Evolutionary conservation across 2,113 vertebrate genomes (phyloP), one percentile per base, ranked within the genome.

Genomic region (Tychaedon coryphoeus): DNA sequence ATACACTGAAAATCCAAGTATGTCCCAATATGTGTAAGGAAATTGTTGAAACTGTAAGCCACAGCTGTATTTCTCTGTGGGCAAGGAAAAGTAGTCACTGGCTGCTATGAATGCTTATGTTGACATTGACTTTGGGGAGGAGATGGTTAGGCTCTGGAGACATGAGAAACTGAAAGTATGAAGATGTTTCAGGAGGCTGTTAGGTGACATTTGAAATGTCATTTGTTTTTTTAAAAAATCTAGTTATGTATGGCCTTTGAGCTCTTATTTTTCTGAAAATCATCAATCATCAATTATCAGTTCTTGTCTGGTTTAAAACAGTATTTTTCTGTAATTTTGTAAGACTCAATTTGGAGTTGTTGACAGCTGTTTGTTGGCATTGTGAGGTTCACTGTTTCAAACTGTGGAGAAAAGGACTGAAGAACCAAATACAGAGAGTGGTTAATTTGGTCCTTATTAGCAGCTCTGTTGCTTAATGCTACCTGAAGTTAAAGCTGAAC

Each of bases 281-380:
- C 31, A 81, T 70, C 29, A 42, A 0, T 66, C 25, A 20, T 36
- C 29, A 42, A 0, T 66, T 22, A 20, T 36, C 11, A 0, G 0
- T 76, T 78, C 29, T 72, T 72, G 20, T 38, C 26, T 72, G 51
- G 8, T 66, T 73, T 88, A 38, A 83, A 88, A n/a, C 23, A 58
- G 0, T 50, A 2, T 62, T 75, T 76, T 85, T 78, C 29, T 75
- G 0, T 69, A 54, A 9, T 58, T 81, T 67, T 65, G 1, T 31
- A 73, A 91, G 58, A 19, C 10, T 82, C 3, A 3, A 15, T 90
- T 81, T 88, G 47, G 15, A 13, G 3, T 56, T 79, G 26, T 45
- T 95, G 73, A 17, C 24, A 54, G 29, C 18, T 40, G 5, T 36
- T 67, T 67, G 10, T 65, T 92, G n/a, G 11, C 18, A 3, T 65